A percentile compares a stretch with the other conserved stretches of the same genome.
Conservation (phyloP, 1,140 invertebrate species). For the Hydropsyche tenuis region DNA sequence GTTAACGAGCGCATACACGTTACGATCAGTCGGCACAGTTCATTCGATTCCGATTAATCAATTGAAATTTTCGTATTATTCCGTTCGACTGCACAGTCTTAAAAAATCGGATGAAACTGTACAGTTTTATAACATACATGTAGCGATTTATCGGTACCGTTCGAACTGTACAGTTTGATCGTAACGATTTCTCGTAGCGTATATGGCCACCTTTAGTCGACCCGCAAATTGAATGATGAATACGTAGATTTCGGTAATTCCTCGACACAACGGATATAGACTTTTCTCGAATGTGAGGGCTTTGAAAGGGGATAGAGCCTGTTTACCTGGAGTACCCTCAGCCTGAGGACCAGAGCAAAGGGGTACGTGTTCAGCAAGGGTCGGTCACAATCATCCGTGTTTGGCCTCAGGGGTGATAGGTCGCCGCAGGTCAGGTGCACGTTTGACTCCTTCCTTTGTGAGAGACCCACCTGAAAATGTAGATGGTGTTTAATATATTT, state of each 20-base stretch:
- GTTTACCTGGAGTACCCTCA: slow-evolving; percentile 63
- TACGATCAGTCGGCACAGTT: too few relatives aligned
- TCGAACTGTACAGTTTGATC: too few relatives aligned
- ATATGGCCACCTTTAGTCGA: background rate
- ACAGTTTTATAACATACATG: too few relatives aligned
- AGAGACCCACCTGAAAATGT: slow-evolving; percentile 56
- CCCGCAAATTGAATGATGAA: background rate
- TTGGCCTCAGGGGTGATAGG: slow-evolving; percentile 48
- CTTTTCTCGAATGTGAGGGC: too few relatives aligned
- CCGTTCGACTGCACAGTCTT: too few relatives aligned
- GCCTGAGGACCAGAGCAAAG: slow-evolving; percentile 62
- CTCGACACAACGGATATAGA: background rate
- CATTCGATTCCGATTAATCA: too few relatives aligned
- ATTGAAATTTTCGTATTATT: too few relatives aligned
- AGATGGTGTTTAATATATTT: background rate
- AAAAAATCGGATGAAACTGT: too few relatives aligned
- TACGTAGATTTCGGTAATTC: background rate
- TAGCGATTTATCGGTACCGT: too few relatives aligned
- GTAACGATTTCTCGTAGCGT: too few relatives aligned
- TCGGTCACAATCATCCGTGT: slow-evolving; percentile 52
- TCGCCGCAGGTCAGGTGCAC: slow-evolving; percentile 56
- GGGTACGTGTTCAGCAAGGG: slow-evolving; percentile 58
- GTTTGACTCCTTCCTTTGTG: slow-evolving; percentile 59
- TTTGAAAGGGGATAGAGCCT: background rate
- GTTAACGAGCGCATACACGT: too few relatives aligned